These are phyloP conservation scores for Cantharis lateralis DNA, from an alignment of 2,888 invertebrate genomes.

Conservation along the genomic window DNA sequence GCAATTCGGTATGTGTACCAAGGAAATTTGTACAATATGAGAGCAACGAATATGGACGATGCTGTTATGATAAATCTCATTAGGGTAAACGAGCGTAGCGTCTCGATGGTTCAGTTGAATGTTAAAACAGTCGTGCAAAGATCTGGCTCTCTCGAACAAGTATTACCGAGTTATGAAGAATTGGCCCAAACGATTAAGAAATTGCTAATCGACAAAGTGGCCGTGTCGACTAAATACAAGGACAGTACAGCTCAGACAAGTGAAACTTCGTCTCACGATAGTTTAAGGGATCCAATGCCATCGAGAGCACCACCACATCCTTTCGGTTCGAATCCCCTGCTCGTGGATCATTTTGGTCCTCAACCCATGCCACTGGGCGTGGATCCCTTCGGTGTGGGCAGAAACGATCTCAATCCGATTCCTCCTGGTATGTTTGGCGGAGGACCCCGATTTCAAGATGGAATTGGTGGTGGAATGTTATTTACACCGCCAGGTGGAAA, in stretches of 20 bases:
- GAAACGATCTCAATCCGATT: conserved; percentile 80
- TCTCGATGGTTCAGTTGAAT: conserved; percentile 57
- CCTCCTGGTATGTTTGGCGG: conserved; percentile 46
- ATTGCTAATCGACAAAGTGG: conserved; percentile 70
- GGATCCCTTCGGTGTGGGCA: conserved; percentile 61
- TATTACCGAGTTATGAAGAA: conserved; percentile 69
- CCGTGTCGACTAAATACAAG: conserved; percentile 50
- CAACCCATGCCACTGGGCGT: background rate
- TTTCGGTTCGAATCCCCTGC: background rate
- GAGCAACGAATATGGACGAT: conserved; percentile 54
- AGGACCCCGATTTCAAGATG: conserved; percentile 27
- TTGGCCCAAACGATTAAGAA: conserved; percentile 66
- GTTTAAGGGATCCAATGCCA: background rate
- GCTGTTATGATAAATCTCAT: conserved; percentile 53
- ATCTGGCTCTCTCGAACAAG: conserved; percentile 62
- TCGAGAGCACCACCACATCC: too few relatives aligned
- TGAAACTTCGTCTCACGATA: background rate
- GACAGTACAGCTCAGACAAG: conserved; percentile 37
- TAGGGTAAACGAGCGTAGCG: conserved; percentile 56
- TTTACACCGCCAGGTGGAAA: conserved; percentile 66
- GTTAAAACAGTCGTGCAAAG: conserved; percentile 44
- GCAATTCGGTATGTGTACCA: conserved; percentile 73
- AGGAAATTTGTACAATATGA: conserved; percentile 68
- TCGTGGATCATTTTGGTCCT: background rate
- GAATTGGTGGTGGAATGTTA: conserved; percentile 72